Percentiles rank a stretch among this genome's conserved stretches.
Evolutionary conservation across 2,113 vertebrate genomes (phyloP).

Genomic region (Neodon shergylaensis): DNA sequence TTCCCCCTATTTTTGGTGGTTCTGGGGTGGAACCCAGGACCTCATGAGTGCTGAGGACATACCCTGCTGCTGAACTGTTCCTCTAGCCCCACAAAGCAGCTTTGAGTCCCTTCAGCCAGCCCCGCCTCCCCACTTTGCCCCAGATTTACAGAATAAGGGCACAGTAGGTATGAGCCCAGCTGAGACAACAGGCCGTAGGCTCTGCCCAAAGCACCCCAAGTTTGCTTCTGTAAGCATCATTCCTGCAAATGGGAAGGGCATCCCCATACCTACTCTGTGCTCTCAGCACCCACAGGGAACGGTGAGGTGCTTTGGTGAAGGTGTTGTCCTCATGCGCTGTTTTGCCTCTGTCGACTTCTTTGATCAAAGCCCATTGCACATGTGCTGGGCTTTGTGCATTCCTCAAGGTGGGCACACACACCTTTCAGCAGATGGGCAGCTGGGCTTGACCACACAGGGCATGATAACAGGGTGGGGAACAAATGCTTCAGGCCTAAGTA

Average conservation of each 20-base stretch:
- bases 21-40: neutral
- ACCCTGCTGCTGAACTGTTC: neutral
- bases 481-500: neutral
- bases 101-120: neutral
- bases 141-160: neutral
- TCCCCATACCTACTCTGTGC: neutral
- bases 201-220: neutral
- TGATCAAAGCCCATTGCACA: fast-evolving
- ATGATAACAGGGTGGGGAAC: too few species aligned
- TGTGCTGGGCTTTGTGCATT: neutral
- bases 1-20: neutral
- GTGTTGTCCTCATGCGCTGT: neutral
- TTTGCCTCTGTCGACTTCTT: neutral
- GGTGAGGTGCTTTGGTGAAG: neutral
- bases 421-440: neutral
- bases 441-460: neutral
- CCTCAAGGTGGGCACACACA: neutral
- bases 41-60: neutral
- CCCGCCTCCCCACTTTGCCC: neutral
- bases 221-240: neutral
- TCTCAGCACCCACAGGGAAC: neutral
- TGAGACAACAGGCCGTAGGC: neutral
- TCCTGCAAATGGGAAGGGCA: neutral
- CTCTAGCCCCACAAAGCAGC: neutral
- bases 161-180: neutral